Base-by-base conservation (phyloP, 1,140 invertebrate species). In the Trichonephila clavipes region DNA sequence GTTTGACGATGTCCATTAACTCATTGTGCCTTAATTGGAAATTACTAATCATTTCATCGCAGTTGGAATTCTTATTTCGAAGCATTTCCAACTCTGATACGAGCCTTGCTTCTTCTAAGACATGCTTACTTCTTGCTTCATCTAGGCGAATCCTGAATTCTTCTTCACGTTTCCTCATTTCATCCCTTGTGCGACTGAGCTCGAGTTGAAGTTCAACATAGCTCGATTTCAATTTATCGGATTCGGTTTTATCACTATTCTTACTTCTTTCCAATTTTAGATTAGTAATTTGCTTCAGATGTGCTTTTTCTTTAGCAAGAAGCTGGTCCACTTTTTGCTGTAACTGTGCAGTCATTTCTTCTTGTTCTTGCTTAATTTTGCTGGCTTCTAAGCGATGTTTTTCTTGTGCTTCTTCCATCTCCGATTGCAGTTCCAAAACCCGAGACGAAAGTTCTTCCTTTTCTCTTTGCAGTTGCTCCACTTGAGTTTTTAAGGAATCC, bases 191-290 rank as follows among this genome's bases (percentile, higher is more conserved):
- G 16, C 66, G 72, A 69, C 88, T 90, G 19, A 94, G 88, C 62
- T 94, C 93, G 8, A 94, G 72, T 51, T 94, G 93, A 58, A 94
- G 88, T n/a, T 94, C 87, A 12, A 94, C 88, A 28, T 94, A 94
- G 28, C 93, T 90, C 10, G 87, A 72, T 90, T 94, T 94, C n/a
- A 94, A 62, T 59, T 83, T 89, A 19, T 94, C 93, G 4, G 81
- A 90, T 24, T 94, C 93, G 10, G 59, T 18, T 90, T 83, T 83
- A n/a, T 94, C 88, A 66, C 83, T 59, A 44, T 44, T 90, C 58
- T 90, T 89, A 28, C 59, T 94, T 66, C 62, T 81, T 66, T 93
- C 92, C 14, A 83, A 16, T 83, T 94, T 89, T 1, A 94, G 66
- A 59, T 90, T 94, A 18, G 88, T 94, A 3, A 94, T 94, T 72